Conservation (phyloP, 2,797 vertebrate genomes). For the Xyrichtys novacula region DNA sequence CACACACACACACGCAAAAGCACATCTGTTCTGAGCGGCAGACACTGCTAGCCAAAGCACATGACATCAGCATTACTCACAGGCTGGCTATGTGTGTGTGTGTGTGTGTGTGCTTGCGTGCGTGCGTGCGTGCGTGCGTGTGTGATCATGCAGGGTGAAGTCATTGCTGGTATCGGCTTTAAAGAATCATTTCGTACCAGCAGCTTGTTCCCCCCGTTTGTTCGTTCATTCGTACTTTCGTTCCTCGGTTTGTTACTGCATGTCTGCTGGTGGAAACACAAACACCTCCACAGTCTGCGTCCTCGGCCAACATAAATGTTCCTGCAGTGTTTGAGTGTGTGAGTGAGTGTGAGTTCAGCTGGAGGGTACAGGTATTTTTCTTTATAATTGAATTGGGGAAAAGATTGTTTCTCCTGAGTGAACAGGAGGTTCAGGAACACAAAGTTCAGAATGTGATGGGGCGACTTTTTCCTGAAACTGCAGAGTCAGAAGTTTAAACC, state of each 20-base stretch:
- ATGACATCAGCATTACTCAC: conserved; percentile 80
- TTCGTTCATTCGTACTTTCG: too few species aligned
- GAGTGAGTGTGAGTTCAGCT: conserved; percentile 56
- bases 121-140: conserved; percentile 24
- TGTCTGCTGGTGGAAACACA: conserved; percentile 44
- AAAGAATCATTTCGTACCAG: conserved; percentile 61
- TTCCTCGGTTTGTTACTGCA: conserved; percentile 52
- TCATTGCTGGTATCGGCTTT: conserved; percentile 63
- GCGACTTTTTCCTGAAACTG: neutral
- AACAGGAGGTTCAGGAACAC: conserved; percentile 4
- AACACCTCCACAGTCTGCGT: conserved; percentile 47
- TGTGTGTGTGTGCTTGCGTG: conserved; percentile 34
- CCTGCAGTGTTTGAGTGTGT: conserved; percentile 7
- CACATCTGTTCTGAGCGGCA: conserved; percentile 72
- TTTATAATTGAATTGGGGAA: conserved; percentile 53
- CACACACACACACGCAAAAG: conserved; percentile 29
- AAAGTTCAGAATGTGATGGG: conserved; percentile 22
- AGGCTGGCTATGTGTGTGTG: conserved; percentile 39
- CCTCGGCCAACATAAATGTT: conserved; percentile 53
- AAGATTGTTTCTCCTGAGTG: conserved; percentile 38
- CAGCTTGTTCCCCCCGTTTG: conserved; percentile 33
- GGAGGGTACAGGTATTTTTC: conserved; percentile 51
- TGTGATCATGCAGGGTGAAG: conserved; percentile 52
- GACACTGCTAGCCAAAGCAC: conserved; percentile 70
- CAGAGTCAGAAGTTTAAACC: conserved; percentile 4